Base-by-base conservation (phyloP, 2,113 vertebrate genomes). In the Cariama cristata region DNA sequence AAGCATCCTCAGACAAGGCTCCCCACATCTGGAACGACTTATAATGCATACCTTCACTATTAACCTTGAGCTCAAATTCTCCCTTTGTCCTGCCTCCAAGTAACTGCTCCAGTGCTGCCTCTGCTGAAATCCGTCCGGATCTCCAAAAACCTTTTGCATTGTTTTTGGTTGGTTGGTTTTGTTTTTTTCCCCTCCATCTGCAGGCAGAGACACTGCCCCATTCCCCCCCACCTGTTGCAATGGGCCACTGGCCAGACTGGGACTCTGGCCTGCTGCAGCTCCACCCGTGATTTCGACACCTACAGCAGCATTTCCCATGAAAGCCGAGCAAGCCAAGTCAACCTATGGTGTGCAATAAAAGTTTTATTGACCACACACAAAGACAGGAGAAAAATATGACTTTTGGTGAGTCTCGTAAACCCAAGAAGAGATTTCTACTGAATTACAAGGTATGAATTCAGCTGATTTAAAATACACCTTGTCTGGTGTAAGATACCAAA, bases 331-430 rank as follows among this genome's bases (percentile, higher is more conserved):
- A 17, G 35, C 18, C 1, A 4, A 20, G 42, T 4, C 74, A 8
- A 4, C 27, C 13, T 7, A 2, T 0, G 5, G 33, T 0, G 0
- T 4, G n/a, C n/a, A n/a, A 5, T 8, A 23, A 17, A 16, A 2
- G 7, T 19, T 59, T 19, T 32, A 33, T 12, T 60, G 30, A 13
- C 27, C 21, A 76, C 33, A 7, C n/a, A 28, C 5, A 32, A 26
- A 32, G 13, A 14, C 5, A 33, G 28, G 9, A 28, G 35, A 3
- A 58, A 73, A 53, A 56, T 1, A 52, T 0, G 26, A 22, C 42
- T 49, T 23, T 10, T 4, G 27, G 14, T 1, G 13, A 56, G 8
- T 6, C 15, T 35, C 13, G 6, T 28, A 40, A 67, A 63, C 11
- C 24, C 8, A 5, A 8, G 11, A 26, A 58, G 30, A 32, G 6